Base-by-base conservation (phyloP, 2,888 invertebrate genomes). In the Nomada goodeniana region DNA sequence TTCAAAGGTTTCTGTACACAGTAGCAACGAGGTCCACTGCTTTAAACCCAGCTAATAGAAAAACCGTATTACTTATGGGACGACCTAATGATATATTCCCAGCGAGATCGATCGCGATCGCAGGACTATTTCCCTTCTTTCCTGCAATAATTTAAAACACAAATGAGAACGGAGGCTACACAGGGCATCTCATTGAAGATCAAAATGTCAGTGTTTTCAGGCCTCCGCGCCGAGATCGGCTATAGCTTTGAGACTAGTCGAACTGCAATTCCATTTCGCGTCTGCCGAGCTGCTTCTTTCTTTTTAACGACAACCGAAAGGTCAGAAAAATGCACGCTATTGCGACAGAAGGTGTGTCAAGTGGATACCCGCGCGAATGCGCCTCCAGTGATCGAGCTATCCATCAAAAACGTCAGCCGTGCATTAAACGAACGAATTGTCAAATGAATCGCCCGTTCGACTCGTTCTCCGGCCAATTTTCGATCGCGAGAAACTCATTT, bases 331-430 rank as follows among this genome's bases (percentile, higher is more conserved):
- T 73, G 36, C 53, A 55, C 68, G 76, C 61, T 61, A 76, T 73
- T 83, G 76, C 72, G 82, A 83, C 82, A 77, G 76, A 67, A 83
- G 83, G 83, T 83, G 83, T 83, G 83, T 83, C 83, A 60, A n/a
- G 61, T 68, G 67, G 60, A 68, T 47, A 55, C 47, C 36, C 50
- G 57, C 26, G 26, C 59, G 57, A 59, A 72, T 29, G 53, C 42
- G 29, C 29, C 23, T 65, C 67, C 26, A 20, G 53, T 53, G 57
- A 9, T 36, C 11, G 1, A 68, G 13, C 68, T 70, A 29, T n/a
- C 67, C 47, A 44, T 65, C 71, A 52, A 61, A 73, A 68, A 63
- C 26, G 57, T 61, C 23, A 36, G 36, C 36, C 18, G 20, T 29
- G 63, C 13, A 20, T 42, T 59, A 36, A 36, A 36, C 59, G 36